Base-by-base conservation (phyloP, 2,113 vertebrate genomes). In the Lutjanus erythropterus region DNA sequence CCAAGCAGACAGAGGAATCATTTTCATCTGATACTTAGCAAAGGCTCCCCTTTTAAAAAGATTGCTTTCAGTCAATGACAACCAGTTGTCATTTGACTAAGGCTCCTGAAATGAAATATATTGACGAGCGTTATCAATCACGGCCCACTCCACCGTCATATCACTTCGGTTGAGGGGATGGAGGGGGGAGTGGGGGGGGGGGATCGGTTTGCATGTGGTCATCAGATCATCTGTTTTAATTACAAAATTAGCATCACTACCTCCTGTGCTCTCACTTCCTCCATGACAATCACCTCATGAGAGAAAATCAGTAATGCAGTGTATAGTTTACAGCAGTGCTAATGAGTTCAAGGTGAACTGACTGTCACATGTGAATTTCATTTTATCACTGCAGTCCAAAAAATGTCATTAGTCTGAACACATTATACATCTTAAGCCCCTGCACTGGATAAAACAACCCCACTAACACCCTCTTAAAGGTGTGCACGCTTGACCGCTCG, bases 21-120 rank as follows among this genome's bases (percentile, higher is more conserved):
- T 96, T 96, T 97, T 96, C 95, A 93, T 97, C 94, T 96, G 95
- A 97, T 97, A 96, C 94, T 96, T 96, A 97, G 95, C 93, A 95
- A 95, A 93, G 92, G 94, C 96, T 94, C 94, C 94, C 95, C 95
- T 96, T 97, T 97, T 96, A 97, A 97, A 97, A 95, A 96, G 96
- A 97, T 98, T 97, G 96, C 95, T 96, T 97, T 95, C 95, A 94
- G 95, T 96, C 95, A 97, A 93, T 95, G 95, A 95, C 96, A 95
- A 94, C 93, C 91, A 93, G 94, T 96, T 96, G 96, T 97, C 96
- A 95, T 96, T 97, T 94, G 95, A 94, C 95, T 95, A 92, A 92
- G 89, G 91, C 95, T 87, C 56, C 92, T 91, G 90, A 94, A 94
- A 95, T 95, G 94, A 95, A 95, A 95, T 95, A 94, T 95, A 95